These are phyloP conservation scores for Hystrix cristata DNA, from an alignment of 2,113 vertebrate genomes.

Conservation along the genomic window DNA sequence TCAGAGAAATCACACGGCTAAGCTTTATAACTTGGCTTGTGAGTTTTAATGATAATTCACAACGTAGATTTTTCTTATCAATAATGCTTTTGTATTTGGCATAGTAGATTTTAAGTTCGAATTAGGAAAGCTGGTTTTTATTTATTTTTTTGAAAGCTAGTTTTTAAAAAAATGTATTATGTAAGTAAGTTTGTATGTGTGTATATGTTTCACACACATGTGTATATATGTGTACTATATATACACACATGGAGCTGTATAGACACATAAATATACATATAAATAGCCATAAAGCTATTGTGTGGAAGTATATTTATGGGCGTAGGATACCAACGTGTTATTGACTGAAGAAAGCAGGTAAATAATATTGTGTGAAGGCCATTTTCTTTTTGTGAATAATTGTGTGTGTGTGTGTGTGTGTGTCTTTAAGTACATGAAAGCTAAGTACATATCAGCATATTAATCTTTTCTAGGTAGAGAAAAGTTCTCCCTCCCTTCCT, in stretches of 20 bases:
- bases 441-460: neutral
- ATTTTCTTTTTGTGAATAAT: neutral
- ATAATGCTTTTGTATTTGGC: neutral
- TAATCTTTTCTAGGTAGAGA: neutral
- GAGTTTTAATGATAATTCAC: neutral
- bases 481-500: too few relatives aligned
- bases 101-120: neutral
- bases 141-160: too few relatives aligned
- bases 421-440: neutral
- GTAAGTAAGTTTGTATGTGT: neutral
- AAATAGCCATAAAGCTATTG: neutral
- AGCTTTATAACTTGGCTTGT: neutral
- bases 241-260: neutral
- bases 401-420: neutral
- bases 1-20: neutral
- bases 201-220: neutral
- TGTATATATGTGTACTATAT: neutral
- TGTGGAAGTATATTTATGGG: neutral
- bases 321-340: neutral
- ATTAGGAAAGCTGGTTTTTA: neutral
- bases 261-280: neutral
- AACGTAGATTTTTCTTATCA: neutral
- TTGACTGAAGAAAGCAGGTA: neutral
- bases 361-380: neutral
- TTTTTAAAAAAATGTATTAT: neutral